Conservation (phyloP, 2,113 vertebrate species). For the Clupea harengus region DNA sequence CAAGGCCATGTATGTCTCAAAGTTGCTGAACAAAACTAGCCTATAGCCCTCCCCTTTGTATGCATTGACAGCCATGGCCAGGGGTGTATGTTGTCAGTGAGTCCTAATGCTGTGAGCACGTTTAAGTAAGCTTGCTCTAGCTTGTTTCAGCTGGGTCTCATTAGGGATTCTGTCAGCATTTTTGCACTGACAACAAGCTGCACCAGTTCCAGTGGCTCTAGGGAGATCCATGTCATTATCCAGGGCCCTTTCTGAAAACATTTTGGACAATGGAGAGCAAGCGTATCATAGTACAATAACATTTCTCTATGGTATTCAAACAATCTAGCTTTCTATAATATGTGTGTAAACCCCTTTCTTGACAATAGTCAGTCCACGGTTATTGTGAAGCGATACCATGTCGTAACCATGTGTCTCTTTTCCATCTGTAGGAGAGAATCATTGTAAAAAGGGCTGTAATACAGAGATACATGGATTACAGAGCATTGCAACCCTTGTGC, state of each 20-base stretch:
- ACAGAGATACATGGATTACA: conserved; percentile 60
- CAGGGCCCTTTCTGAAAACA: not conserved
- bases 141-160: not conserved
- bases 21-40: too few relatives aligned
- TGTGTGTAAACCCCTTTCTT: not conserved
- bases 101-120: not conserved
- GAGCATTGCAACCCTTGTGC: conserved; percentile 73
- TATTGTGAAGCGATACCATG: not conserved
- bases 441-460: not conserved
- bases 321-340: not conserved
- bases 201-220: not conserved
- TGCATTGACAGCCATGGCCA: too few relatives aligned
- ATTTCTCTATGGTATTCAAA: not conserved
- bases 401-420: not conserved
- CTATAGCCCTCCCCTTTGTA: too few relatives aligned
- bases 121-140: not conserved
- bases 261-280: not conserved
- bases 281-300: not conserved
- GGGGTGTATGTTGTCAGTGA: too few relatives aligned
- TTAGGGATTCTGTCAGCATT: not conserved
- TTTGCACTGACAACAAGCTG: not conserved
- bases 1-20: too few relatives aligned
- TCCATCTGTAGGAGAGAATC: not conserved
- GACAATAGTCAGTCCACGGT: not conserved
- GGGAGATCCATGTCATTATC: not conserved